A percentile compares a stretch with the other conserved stretches of the same genome.
phyloP scores from a whole-genome alignment of 2,797 vertebrate genomes.

The Pseudomugil gertrudae region DNA sequence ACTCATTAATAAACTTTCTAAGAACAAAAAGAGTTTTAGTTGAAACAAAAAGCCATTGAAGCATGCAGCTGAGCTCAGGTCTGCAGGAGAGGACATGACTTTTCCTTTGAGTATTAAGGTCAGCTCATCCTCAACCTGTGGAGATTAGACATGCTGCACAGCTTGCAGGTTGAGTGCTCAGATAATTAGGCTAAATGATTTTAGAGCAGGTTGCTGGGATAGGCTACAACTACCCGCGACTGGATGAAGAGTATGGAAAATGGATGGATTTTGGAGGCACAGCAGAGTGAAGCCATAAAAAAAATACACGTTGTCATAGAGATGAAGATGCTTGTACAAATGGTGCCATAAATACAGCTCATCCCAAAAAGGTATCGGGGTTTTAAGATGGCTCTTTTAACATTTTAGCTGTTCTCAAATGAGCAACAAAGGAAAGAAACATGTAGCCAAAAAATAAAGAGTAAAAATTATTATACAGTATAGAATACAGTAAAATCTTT shows the following conservation, averaged over 20 bases:
- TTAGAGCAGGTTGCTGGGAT: constrained; percentile 31
- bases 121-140: constrained; percentile 21
- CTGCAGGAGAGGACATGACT: background rate
- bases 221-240: too few species aligned
- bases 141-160: constrained; percentile 44
- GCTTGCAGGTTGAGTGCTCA: constrained; percentile 8
- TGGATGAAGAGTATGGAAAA: too few species aligned
- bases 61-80: background rate
- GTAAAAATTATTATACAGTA: too few species aligned
- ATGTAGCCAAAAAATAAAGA: background rate
- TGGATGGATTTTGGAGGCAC: too few species aligned
- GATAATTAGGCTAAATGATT: constrained; percentile 44
- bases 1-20: constrained; percentile 80
- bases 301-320: constrained; percentile 2
- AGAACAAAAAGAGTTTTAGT: background rate
- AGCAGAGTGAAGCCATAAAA: constrained; percentile 3
- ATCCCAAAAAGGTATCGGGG: background rate
- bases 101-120: constrained; percentile 52
- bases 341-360: background rate
- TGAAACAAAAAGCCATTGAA: background rate
- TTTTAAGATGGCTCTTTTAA: background rate
- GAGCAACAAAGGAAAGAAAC: background rate
- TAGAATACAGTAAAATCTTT: background rate
- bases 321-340: background rate
- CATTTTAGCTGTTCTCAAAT: background rate